Evolutionary conservation across 1,140 invertebrate species (phyloP), one percentile per base, ranked within the genome.

Genomic region (Apocrypta bakeri): DNA sequence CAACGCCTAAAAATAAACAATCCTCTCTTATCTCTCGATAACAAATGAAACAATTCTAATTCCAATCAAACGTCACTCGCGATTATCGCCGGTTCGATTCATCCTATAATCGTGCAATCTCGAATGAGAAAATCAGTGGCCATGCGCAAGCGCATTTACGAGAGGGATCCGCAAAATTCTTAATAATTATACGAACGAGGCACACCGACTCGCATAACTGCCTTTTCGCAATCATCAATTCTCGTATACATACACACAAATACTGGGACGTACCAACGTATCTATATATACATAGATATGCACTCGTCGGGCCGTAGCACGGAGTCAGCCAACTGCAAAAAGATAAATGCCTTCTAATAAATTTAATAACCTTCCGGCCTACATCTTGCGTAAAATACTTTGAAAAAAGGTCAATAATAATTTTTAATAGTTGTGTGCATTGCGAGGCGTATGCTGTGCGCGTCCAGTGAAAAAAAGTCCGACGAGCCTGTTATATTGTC

Each of bases 281-380:
- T 37, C 7, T 42, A 42, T 33, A n/a, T n/a, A 21, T 31, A 17
- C 27, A 27, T 69, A 27, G 12, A 4, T 25, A 27, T 3, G 6
- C 56, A 17, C 56, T 3, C n/a, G 31, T 27, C n/a, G n/a, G n/a
- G n/a, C n/a, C n/a, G n/a, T n/a, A n/a, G n/a, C n/a, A n/a, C 37
- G 29, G 6, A 76, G 12, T 8, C 74, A 82, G 63, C 81, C 11
- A 78, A 82, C 73, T 82, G 81, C 74, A 25, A 77, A 82, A 61
- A 77, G 33, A 72, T 82, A 78, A 77, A 78, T 78, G 33, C 24
- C 74, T 61, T 29, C 63, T 82, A 82, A 82, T 82, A 75, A 82
- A 76, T 82, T 82, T 82, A 82, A 82, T 63, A 77, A 78, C 37
- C 73, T 77, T 77, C 74, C 74, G 81, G 81, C 33, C 74, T 78